Evolutionary conservation across 2,888 invertebrate species (phyloP), one percentile per base, ranked within the genome.

Genomic region (Calliopum simillimum): DNA sequence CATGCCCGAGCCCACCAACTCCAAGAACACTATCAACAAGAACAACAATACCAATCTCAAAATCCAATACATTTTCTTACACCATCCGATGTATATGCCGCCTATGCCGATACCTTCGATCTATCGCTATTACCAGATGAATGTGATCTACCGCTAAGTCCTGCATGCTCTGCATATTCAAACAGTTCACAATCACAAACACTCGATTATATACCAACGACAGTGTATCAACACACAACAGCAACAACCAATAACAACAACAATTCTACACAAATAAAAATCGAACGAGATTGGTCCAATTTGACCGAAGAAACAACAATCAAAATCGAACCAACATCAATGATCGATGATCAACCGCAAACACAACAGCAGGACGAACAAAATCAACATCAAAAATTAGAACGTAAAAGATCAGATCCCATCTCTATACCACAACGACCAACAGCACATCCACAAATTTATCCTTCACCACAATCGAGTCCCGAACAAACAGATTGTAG

Each of bases 31-130:
- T 88, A 85, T 80, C 84, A 86, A 68, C 88, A 86, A 75, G 84
- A 88, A 73, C 85, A 87, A 78, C 87, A 86, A 76, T 86, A 87
- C 58, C 72, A 64, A 56, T 53, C 13, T 14, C 33, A 51, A 6
- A 53, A 19, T 21, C 12, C 67, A 72, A 63, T 70, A 62, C 67
- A 69, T 68, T 71, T 51, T 14, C 41, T 63, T 4, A 46, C 64
- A 6, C 51, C 46, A 13, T 70, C 69, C 58, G 16, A 41, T 58
- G 43, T 41, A 58, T 33, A 59, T 63, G 19, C 65, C 68, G 14
- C 62, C 53, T 86, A 85, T 77, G 90, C 91, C 64, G 91, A 92
- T 78, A 89, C 89, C 77, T 92, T 92, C 84, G 92, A 92, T 84
- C 84, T 92, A 76, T 93, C 93, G 21, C 88, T 95, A 68, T 89